A percentile compares a stretch with the other conserved stretches of the same genome.
Conservation (phyloP, 2,797 vertebrate species). For the Pangasius mekongensis region DNA sequence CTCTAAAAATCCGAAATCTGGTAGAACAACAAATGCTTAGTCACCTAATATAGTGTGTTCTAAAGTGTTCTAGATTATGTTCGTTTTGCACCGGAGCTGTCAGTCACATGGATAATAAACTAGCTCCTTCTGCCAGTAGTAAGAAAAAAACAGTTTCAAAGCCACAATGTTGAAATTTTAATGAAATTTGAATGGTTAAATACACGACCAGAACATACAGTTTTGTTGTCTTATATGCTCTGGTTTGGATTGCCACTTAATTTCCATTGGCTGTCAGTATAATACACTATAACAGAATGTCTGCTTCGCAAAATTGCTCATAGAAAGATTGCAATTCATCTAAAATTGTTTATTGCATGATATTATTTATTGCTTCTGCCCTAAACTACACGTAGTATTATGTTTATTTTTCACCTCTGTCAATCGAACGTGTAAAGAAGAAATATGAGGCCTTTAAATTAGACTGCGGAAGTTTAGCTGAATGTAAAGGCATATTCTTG, state of each 20-base stretch:
- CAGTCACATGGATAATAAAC: neutral
- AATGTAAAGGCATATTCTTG: constrained; percentile 25
- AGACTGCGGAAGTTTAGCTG: neutral
- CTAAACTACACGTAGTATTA: neutral
- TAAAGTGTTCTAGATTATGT: neutral
- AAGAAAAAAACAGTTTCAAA: neutral
- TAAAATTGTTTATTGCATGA: neutral
- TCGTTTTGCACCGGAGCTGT: neutral
- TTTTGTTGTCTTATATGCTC: neutral
- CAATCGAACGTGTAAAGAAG: neutral
- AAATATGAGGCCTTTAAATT: neutral
- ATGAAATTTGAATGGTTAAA: neutral
- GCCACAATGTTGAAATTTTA: neutral
- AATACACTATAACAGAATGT: neutral
- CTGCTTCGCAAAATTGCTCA: neutral
- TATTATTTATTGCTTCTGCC: neutral
- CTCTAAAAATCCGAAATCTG: neutral
- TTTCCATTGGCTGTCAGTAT: neutral
- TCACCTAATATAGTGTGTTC: neutral
- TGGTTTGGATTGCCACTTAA: neutral
- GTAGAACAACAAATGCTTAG: neutral
- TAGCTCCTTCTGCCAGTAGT: neutral
- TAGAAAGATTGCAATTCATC: neutral
- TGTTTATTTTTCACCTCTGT: neutral
- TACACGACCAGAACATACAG: neutral